These are phyloP conservation scores for Gadus chalcogrammus DNA, from an alignment of 2,113 vertebrate species.

Conservation along the genomic window DNA sequence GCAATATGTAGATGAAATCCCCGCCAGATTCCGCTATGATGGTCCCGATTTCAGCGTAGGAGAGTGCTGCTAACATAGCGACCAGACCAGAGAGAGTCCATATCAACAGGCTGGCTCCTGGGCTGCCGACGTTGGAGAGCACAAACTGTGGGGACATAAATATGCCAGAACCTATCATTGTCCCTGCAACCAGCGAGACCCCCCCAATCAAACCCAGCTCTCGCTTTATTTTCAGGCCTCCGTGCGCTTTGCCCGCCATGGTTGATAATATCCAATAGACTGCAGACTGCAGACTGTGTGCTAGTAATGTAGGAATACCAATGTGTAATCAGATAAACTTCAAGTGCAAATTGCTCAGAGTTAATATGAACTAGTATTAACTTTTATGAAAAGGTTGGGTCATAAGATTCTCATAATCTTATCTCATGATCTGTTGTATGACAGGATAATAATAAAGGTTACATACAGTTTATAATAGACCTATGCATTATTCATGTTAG, in stretches of 20 bases:
- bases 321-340: neutral
- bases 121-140: conserved; percentile 72
- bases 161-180: conserved; percentile 81
- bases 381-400: no score
- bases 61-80: conserved; percentile 73
- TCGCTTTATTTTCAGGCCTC: conserved; percentile 45
- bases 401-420: no score
- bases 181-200: conserved; percentile 75
- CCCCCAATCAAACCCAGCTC: conserved; percentile 69
- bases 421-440: no score
- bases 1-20: conserved; percentile 81
- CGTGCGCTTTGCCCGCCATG: conserved; percentile 26
- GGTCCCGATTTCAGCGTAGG: conserved; percentile 78
- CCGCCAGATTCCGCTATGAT: conserved; percentile 80
- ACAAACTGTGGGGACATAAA: conserved; percentile 79
- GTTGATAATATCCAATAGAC: no score
- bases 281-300: no score
- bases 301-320: neutral
- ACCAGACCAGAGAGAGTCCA: conserved; percentile 78
- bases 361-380: conserved; percentile 13
- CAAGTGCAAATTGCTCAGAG: neutral
- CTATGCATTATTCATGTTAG: no score
- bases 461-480: no score
- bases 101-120: conserved; percentile 77
- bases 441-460: no score